Evolutionary conservation across 2,113 vertebrate species (phyloP), one percentile per base, ranked within the genome.

Genomic region (Hippolais icterina): DNA sequence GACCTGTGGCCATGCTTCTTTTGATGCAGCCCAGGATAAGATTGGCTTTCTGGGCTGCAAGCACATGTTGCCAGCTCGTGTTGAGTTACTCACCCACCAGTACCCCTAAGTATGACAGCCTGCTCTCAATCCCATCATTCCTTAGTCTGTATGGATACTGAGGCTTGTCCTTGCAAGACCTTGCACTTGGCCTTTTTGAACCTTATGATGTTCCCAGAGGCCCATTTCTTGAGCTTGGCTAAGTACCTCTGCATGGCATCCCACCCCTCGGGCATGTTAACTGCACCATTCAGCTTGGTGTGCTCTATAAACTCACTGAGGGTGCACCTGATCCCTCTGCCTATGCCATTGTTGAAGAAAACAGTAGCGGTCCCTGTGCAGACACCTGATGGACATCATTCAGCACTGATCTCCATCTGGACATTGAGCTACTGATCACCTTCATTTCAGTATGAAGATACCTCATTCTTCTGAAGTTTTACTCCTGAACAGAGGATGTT

Each of bases 41-140:
- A 29, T 8, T 60, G 21, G 4, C n/a, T 53, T 61, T 75, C n/a
- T 61, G 69, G n/a, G 15, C 23, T 53, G 54, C 16, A 31, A 29
- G 12, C 2, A 4, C 14, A 61, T 0, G 0, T 41, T 49, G 10
- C 5, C 0, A 0, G n/a, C 14, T 54, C 41, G 2, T 20, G 41
- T 33, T 3, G 6, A 61, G 21, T 22, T 66, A 42, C 27, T 83
- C 17, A 69, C 5, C 5, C 41, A 31, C 20, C 14, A 41, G 24
- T 15, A 47, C 3, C 9, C n/a, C 4, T 17, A 47, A 53, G 21
- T 19, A 17, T 11, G 27, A 25, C 65, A 35, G 42, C 15, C 6
- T 69, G 12, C 8, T 54, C 22, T 19, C 25, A 35, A 23, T 23
- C 25, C 14, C 2, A 1, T 47, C 29, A 27, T 76, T 90, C 15